A percentile compares a stretch with the other conserved stretches of the same genome.
phyloP scores from a whole-genome alignment of 2,888 invertebrate genomes.

The Apocheima hispidaria region DNA sequence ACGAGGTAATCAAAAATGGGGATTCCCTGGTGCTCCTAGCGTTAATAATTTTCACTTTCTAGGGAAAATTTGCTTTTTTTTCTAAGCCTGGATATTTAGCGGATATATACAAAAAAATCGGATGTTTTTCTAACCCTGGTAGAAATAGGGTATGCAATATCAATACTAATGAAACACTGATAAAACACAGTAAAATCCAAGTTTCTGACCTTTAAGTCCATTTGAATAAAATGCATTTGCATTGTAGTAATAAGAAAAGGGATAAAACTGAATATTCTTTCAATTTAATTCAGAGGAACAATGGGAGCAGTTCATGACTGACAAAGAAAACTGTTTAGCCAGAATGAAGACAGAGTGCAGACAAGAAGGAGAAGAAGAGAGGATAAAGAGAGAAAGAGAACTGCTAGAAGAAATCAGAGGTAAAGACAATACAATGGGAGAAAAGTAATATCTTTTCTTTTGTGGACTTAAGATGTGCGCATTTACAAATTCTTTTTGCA shows the following conservation, averaged over 20 bases:
- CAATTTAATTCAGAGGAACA: constrained; percentile 82
- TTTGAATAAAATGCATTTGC: neutral
- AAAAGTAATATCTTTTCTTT: neutral
- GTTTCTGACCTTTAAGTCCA: too few relatives aligned
- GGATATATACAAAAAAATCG: too few relatives aligned
- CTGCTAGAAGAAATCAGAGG: constrained; percentile 78
- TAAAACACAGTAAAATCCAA: too few relatives aligned
- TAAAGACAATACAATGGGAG: constrained; percentile 39
- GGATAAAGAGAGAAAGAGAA: constrained; percentile 79
- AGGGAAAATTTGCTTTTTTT: too few relatives aligned
- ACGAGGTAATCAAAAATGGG: too few relatives aligned
- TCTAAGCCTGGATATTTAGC: too few relatives aligned
- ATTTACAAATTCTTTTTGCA: constrained; percentile 49
- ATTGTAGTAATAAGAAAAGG: too few relatives aligned
- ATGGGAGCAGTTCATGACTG: constrained; percentile 88
- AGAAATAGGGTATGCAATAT: too few relatives aligned
- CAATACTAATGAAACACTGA: too few relatives aligned
- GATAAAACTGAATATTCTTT: neutral
- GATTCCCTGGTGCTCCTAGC: too few relatives aligned
- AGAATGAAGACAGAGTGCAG: constrained; percentile 87
- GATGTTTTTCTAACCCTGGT: too few relatives aligned
- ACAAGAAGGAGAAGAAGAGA: constrained; percentile 81
- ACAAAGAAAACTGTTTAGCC: constrained; percentile 87
- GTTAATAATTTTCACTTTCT: too few relatives aligned
- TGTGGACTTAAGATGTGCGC: neutral